Conservation (phyloP, 2,888 invertebrate species). For the Gymnoscelis rufifasciata region DNA sequence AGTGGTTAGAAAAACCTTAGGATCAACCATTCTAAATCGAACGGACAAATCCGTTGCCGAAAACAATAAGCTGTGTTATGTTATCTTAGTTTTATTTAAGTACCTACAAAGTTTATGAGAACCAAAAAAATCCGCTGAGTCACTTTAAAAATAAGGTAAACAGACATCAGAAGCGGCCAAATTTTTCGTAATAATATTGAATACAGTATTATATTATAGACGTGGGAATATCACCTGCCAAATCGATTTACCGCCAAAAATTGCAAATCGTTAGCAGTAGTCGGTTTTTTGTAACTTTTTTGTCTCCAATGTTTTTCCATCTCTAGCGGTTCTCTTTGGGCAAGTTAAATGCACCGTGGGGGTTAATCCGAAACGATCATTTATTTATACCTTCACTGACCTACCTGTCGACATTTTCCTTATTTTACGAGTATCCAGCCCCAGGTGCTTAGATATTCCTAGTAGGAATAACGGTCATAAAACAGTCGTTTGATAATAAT, state of each 20-base stretch:
- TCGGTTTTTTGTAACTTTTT: not conserved
- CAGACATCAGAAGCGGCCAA: no score
- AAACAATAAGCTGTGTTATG: no score
- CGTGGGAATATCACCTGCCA: no score
- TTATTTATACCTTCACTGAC: not conserved
- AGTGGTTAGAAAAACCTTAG: no score
- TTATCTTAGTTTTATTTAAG: no score
- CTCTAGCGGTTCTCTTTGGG: constrained; percentile 9
- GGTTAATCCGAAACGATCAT: not conserved
- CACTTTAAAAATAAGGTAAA: no score
- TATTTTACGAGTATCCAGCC: not conserved
- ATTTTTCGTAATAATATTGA: no score
- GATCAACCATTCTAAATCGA: no score
- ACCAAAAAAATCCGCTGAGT: no score
- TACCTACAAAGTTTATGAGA: no score
- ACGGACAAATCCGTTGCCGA: no score
- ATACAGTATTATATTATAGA: no score
- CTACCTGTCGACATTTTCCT: constrained; percentile 4
- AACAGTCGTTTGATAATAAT: constrained; percentile 30
- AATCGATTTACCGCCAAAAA: not conserved
- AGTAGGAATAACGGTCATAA: not conserved
- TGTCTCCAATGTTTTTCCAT: not conserved
- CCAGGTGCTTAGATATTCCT: not conserved
- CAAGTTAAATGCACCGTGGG: constrained; percentile 6
- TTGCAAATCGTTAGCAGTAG: not conserved